Percentiles rank a stretch among this genome's conserved stretches.
Evolutionary conservation across 2,888 invertebrate species (phyloP).

Genomic region (Nomada flava): DNA sequence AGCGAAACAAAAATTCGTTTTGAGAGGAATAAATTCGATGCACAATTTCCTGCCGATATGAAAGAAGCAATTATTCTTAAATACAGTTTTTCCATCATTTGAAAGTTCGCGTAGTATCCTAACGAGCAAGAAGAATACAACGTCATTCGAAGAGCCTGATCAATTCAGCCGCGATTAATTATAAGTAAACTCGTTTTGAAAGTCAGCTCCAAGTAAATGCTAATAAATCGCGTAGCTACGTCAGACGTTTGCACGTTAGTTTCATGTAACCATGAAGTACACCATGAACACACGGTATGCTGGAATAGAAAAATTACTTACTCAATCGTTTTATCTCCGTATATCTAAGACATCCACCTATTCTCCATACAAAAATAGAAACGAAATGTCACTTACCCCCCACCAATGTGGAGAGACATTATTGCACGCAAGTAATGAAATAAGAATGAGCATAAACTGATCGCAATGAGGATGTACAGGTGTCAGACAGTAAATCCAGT

Average conservation of each 20-base stretch:
- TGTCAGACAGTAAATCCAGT: slow-evolving; percentile 70
- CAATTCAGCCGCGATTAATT: not conserved
- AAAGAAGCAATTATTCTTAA: no score
- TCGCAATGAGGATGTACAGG: slow-evolving; percentile 16
- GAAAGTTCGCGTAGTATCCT: no score
- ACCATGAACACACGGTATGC: not conserved
- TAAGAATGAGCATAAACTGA: slow-evolving; percentile 24
- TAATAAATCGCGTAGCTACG: not conserved
- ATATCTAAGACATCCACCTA: no score
- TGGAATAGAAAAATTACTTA: not conserved
- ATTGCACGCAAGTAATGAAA: slow-evolving; percentile 3
- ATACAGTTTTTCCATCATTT: no score
- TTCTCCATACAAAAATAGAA: not conserved
- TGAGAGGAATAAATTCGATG: no score
- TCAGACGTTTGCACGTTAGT: not conserved
- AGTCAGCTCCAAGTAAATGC: not conserved
- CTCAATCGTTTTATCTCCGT: not conserved
- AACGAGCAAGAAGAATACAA: not conserved
- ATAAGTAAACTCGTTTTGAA: not conserved
- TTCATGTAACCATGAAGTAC: not conserved
- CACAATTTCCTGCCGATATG: no score
- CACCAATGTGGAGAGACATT: not conserved
- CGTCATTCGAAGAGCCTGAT: not conserved
- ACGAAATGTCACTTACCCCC: not conserved
- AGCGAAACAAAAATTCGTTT: no score